phyloP scores from a whole-genome alignment of 2,797 vertebrate genomes.

The Tapera naevia region DNA sequence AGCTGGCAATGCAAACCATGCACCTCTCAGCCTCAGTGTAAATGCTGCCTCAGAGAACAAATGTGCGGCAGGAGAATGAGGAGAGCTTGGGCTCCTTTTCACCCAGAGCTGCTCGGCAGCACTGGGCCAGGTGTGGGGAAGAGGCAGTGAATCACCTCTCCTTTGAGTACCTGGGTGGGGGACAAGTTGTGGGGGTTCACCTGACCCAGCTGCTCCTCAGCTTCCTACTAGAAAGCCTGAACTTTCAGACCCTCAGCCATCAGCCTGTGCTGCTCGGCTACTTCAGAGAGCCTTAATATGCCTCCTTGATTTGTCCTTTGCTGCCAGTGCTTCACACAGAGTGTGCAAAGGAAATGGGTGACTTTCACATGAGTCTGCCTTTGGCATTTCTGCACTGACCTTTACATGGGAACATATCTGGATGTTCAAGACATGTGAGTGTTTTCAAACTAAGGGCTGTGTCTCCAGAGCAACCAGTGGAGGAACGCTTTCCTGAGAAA shows the following conservation, averaged over 20 bases:
- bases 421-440: neutral
- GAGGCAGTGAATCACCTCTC: neutral
- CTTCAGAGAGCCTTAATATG: neutral
- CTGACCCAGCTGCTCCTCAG: neutral
- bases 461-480: neutral
- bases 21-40: neutral
- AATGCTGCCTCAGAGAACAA: neutral
- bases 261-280: neutral
- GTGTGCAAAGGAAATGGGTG: neutral
- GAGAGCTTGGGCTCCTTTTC: neutral
- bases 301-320: neutral
- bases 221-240: neutral
- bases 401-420: neutral
- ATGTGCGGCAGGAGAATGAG: neutral
- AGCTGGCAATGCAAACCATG: neutral
- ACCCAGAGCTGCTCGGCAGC: neutral
- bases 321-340: neutral
- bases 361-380: neutral
- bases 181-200: neutral
- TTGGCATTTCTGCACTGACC: neutral
- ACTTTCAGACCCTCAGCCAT: neutral
- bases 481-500: neutral
- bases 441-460: neutral
- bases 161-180: fast-evolving
- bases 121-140: neutral